These are phyloP conservation scores for Ptilonorhynchus violaceus DNA, from an alignment of 2,113 vertebrate genomes.

Conservation along the genomic window DNA sequence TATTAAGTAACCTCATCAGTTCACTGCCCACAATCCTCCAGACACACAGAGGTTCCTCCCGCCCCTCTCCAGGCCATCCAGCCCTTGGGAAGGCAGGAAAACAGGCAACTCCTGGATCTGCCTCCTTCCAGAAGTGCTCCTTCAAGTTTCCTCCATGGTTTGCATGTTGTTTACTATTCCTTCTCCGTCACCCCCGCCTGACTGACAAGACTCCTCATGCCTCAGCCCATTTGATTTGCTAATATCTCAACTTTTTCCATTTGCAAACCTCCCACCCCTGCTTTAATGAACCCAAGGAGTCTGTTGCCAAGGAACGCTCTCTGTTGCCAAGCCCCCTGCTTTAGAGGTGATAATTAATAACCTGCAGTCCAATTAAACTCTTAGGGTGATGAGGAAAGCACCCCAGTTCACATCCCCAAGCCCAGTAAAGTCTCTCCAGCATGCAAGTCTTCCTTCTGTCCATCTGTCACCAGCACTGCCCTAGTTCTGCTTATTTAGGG, in stretches of 20 bases:
- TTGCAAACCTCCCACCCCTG: conserved; percentile 58
- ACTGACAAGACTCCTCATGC: conserved; percentile 21
- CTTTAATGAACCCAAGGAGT: conserved; percentile 41
- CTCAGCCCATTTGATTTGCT: conserved; percentile 52
- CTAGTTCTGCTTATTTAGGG: conserved; percentile 42
- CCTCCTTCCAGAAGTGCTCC: not conserved
- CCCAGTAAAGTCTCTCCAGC: not conserved
- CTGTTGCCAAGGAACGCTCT: conserved; percentile 59
- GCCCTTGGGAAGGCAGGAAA: not conserved
- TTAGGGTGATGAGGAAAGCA: not conserved
- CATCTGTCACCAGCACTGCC: conserved; percentile 32
- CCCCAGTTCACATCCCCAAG: not conserved
- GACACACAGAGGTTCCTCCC: not conserved
- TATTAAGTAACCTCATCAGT: not conserved
- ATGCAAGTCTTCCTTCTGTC: not conserved
- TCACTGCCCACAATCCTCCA: not conserved
- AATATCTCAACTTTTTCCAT: conserved; percentile 35
- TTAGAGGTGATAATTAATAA: conserved; percentile 57
- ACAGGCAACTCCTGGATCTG: not conserved
- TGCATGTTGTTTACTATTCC: conserved; percentile 29
- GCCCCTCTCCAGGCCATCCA: not conserved
- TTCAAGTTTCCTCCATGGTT: not conserved
- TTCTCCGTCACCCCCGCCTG: not conserved
- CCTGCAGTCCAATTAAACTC: conserved; percentile 53
- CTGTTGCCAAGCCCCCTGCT: conserved; percentile 58